Base-by-base conservation (phyloP, 2,113 vertebrate genomes). In the Paradoxurus hermaphroditus region DNA sequence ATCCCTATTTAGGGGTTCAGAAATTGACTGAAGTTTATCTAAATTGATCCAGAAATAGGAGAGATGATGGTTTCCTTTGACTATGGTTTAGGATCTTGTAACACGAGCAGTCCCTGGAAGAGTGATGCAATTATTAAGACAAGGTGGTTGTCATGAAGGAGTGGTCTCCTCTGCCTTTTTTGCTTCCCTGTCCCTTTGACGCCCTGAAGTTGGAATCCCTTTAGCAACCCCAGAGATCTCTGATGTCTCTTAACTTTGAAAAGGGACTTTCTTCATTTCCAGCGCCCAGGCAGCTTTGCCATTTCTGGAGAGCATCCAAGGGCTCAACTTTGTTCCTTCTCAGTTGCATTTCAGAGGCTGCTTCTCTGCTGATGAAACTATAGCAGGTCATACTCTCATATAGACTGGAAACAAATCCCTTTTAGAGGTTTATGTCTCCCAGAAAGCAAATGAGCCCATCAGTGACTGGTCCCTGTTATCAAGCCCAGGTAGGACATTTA, bases 71-170 rank as follows among this genome's bases (percentile, higher is more conserved):
- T 53, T 93, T 95, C 94, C 44, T 41, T 87, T 70, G 73, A 86
- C 23, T 72, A 7, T 36, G n/a, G 18, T 92, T 93, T 87, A 96
- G 53, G n/a, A 44, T 79, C 70, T 85, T 95, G 16, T 93, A 53
- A 95, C 7, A 41, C 0, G 10, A 84, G 29, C 51, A n/a, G 34
- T 75, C 31, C 9, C 7, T 41, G 39, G 63, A 85, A 91, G 73
- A 93, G 63, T 14, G 4, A 87, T 90, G 44, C 12, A 36, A 29
- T 70, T 65, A 79, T 90, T 84, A 95, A 87, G 46, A 41, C 11
- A 29, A 87, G 77, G 79, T 84, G 56, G 91, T 86, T 53, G 65
- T 79, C 90, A 92, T 5, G 46, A 63, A 93, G 21, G 21, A 14
- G 83, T 89, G 77, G 34, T 91, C 46, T 34, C 63, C 39, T 83